Base-by-base conservation (phyloP, 2,888 invertebrate species). In the Scaptomyza flava region DNA sequence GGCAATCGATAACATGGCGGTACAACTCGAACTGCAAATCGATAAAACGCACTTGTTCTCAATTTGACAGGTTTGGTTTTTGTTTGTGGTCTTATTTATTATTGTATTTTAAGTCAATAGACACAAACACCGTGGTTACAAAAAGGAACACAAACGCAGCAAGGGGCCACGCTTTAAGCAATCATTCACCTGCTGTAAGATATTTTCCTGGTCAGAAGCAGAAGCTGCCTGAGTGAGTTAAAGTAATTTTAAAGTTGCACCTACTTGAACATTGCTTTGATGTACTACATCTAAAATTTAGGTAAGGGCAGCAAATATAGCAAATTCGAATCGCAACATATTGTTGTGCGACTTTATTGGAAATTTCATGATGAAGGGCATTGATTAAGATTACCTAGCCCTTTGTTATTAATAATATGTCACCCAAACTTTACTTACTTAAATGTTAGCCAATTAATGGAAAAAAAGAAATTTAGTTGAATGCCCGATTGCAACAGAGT, bases 191-290 rank as follows among this genome's bases (percentile, higher is more conserved):
- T 61, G 48, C 38, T 36, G n/a, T 33, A 53, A 53, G 14, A 31
- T 42, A 34, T 38, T 17, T 23, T 31, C 23, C 60, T 46, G 67
- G 27, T 38, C 72, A 53, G 20, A 27, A 31, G 42, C 47, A 73
- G 48, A 47, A 14, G 45, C 45, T 61, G 53, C 66, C 62, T 2
- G 23, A 36, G 70, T 62, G 14, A 30, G 61, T 38, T 52, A 50
- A 56, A 58, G 62, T 53, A 73, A 80, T 77, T 83, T 80, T 23
- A 62, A 53, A 79, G 59, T 62, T 12, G 47, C 42, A 30, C 58
- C 57, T 60, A 47, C 54, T 51, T 31, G 12, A 30, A 41, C 27
- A 50, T 27, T 45, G 42, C 52, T 50, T 48, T 57, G 56, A 66
- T 61, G 62, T 61, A 38, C 6, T 2, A 50, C 51, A 59, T 65